Conservation (phyloP, 2,888 invertebrate species). For the Callosobruchus maculatus region DNA sequence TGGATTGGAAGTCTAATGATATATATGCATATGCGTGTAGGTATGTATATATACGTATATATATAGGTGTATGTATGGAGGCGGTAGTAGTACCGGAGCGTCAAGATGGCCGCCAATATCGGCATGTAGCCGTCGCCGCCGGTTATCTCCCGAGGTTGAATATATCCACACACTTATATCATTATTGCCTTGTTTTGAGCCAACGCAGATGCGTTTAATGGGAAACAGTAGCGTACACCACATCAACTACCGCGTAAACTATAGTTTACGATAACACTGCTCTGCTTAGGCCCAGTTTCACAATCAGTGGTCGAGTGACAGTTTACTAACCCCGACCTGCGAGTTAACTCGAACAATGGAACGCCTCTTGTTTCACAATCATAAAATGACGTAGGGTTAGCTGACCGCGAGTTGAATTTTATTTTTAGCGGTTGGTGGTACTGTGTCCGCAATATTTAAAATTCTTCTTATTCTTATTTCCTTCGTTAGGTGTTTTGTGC, state of each 20-base stretch:
- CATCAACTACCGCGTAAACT: not conserved
- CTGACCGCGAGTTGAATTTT: too few relatives aligned
- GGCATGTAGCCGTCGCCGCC: not conserved
- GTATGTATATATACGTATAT: not conserved
- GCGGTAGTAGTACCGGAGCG: slow-evolving; percentile 31
- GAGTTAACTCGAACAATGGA: too few relatives aligned
- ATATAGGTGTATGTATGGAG: slow-evolving; percentile 38
- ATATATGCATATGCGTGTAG: not conserved
- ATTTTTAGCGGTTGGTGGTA: too few relatives aligned
- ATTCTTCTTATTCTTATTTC: too few relatives aligned
- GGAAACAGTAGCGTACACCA: not conserved
- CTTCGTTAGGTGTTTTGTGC: too few relatives aligned
- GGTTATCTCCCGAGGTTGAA: not conserved
- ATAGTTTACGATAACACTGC: too few relatives aligned
- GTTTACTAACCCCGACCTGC: too few relatives aligned
- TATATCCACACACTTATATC: not conserved
- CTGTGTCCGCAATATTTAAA: too few relatives aligned
- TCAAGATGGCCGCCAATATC: slow-evolving; percentile 34
- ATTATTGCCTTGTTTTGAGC: slow-evolving; percentile 26
- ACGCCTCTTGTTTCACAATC: too few relatives aligned
- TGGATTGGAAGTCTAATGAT: not conserved
- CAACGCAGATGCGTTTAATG: slow-evolving; percentile 14
- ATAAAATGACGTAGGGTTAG: too few relatives aligned
- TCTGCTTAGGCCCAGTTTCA: too few relatives aligned
- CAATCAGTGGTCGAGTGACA: too few relatives aligned